Base-by-base conservation (phyloP, 2,797 vertebrate genomes). In the Hypotaenidia philippensis region DNA sequence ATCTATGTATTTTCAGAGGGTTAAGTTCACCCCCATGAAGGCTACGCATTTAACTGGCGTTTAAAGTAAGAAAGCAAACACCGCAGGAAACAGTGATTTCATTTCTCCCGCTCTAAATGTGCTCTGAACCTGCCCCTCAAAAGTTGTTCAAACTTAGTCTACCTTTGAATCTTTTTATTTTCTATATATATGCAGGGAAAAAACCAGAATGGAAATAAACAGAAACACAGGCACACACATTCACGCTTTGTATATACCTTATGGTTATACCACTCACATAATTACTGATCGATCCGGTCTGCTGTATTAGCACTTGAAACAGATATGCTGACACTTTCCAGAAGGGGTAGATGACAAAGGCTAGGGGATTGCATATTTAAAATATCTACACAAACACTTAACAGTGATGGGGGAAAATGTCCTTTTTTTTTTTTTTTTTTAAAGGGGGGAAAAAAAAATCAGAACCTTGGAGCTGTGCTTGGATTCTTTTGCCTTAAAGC, bases 381-480 rank as follows among this genome's bases (percentile, higher is more conserved):
- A 60, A 36, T 1, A 1, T 17, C 36, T 27, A 57, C 9, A 49
- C 23, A 53, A n/a, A 47, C 8, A 52, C 25, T 79, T 65, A 84
- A 79, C 22, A 32, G 11, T 80, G 72, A 71, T 7, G 12, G 41
- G 41, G 65, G 41, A 90, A 91, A 92, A 77, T 36, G 88, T 40
- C 9, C 57, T 88, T 89, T 23, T 16, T 57, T 32, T 41, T 59
- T 88, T 89, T 23, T 17, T 57, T 41, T 55, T 25, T 41, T 55
- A 18, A 25, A 32, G 47, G 45, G 45, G 31, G 57, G 44, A 47
- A 47, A 49, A 26, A 27, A n/a, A 50, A 86, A 78, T n/a, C 60
- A 87, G 88, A 96, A 96, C 59, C 53, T 90, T 87, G 44, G 76
- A 94, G 91, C 87, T 69, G 75, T 7, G 19, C 87, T 94, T 87